Evolutionary conservation across 2,797 vertebrate species (phyloP).

Genomic region (Parambassis ranga): DNA sequence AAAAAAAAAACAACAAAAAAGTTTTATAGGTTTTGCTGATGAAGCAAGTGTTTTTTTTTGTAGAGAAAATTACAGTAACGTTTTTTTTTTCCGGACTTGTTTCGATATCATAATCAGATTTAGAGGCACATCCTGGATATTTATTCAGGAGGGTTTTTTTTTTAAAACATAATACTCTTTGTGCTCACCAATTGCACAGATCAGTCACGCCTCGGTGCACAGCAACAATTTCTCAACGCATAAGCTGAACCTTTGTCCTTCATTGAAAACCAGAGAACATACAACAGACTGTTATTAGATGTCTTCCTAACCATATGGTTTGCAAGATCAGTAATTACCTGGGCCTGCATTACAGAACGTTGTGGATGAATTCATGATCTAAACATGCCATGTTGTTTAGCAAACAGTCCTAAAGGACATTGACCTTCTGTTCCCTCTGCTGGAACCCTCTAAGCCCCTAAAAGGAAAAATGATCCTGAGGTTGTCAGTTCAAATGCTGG

Average conservation of each 20-base stretch:
- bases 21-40: constrained; percentile 27
- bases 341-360: constrained; percentile 37
- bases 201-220: constrained; percentile 56
- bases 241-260: constrained; percentile 69
- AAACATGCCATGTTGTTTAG: constrained; percentile 55
- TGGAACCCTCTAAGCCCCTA: constrained; percentile 51
- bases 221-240: constrained; percentile 47
- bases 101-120: constrained; percentile 58
- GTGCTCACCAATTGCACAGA: constrained; percentile 58
- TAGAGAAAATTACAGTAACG: constrained; percentile 28
- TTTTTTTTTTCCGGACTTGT: constrained; percentile 30
- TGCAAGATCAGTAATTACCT: constrained; percentile 54
- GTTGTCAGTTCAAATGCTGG: constrained; percentile 68
- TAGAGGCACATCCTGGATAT: constrained; percentile 48
- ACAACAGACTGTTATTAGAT: constrained; percentile 62
- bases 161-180: constrained; percentile 59
- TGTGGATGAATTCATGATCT: constrained; percentile 56
- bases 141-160: constrained; percentile 34
- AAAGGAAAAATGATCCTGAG: constrained; percentile 74
- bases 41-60: constrained; percentile 28
- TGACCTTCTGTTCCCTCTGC: constrained; percentile 66
- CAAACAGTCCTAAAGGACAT: constrained; percentile 62
- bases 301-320: constrained; percentile 69
- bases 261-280: constrained; percentile 60
- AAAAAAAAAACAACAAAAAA: constrained; percentile 3